These are phyloP conservation scores for Synergus umbraculus DNA, from an alignment of 2,888 invertebrate species.

Conservation along the genomic window DNA sequence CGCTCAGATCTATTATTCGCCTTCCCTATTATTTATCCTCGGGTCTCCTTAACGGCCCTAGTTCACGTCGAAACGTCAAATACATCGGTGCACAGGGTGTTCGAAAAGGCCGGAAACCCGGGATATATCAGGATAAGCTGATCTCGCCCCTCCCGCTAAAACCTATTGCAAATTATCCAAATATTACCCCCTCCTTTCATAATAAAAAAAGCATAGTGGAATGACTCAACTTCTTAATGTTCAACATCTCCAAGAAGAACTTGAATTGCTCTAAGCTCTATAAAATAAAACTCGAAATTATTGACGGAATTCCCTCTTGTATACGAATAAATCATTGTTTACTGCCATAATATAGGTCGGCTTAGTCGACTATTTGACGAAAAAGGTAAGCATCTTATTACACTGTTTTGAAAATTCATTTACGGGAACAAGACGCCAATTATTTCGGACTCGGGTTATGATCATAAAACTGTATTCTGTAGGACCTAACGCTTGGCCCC, in stretches of 20 bases:
- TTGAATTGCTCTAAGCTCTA: neutral
- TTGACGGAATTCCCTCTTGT: constrained; percentile 1
- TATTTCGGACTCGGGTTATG: neutral
- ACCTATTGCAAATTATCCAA: neutral
- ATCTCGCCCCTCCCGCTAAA: neutral
- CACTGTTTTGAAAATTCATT: neutral
- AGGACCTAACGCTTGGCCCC: neutral
- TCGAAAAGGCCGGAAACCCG: constrained; percentile 35
- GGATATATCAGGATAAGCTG: constrained; percentile 30
- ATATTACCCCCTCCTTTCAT: neutral
- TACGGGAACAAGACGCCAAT: neutral
- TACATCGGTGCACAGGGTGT: constrained; percentile 52
- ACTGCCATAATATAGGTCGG: neutral
- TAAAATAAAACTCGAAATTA: neutral
- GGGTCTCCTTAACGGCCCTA: constrained; percentile 65
- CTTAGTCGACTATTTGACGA: neutral
- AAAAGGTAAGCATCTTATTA: neutral
- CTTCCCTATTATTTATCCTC: constrained; percentile 67
- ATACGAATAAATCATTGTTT: neutral
- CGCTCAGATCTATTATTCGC: constrained; percentile 59
- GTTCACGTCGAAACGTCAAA: constrained; percentile 60
- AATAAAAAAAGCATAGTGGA: neutral
- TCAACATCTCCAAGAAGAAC: neutral
- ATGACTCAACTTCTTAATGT: neutral
- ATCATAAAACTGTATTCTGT: neutral